A percentile compares a stretch with the other conserved stretches of the same genome.
Evolutionary conservation across 2,888 invertebrate genomes (phyloP).

Genomic region (Latrodectus hesperus): DNA sequence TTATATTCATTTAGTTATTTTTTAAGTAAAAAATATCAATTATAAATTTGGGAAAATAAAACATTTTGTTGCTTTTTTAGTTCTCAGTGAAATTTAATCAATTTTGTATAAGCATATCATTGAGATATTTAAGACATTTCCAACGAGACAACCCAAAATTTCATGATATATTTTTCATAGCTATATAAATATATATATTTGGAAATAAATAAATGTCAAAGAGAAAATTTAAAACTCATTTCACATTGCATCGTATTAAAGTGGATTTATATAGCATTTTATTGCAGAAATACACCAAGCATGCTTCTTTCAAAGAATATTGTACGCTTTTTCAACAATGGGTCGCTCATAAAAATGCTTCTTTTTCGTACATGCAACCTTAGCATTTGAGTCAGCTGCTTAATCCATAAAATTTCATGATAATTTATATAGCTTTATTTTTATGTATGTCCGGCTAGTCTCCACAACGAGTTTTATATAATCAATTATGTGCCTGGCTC

Average conservation of each 20-base stretch:
- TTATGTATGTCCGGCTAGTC: constrained; percentile 25
- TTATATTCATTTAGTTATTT: too few species aligned
- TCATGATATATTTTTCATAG: too few species aligned
- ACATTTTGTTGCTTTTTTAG: too few species aligned
- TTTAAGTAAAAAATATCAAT: too few species aligned
- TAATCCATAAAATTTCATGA: constrained; percentile 38
- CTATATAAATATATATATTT: constrained; percentile 2
- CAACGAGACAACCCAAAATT: too few species aligned
- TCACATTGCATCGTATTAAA: constrained; percentile 24
- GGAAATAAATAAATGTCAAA: constrained; percentile 21
- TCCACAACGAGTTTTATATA: too few species aligned
- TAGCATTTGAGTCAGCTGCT: constrained; percentile 41
- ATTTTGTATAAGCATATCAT: too few species aligned
- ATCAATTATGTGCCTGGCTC: too few species aligned
- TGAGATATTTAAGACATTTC: too few species aligned
- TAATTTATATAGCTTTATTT: constrained; percentile 52
- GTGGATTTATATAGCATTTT: constrained; percentile 14
- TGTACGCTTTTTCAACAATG: constrained; percentile 16
- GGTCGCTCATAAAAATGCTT: constrained; percentile 35
- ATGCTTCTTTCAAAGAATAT: constrained; percentile 18
- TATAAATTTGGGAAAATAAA: too few species aligned
- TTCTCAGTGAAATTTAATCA: too few species aligned
- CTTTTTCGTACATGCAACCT: constrained; percentile 21
- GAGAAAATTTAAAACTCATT: constrained; percentile 19
- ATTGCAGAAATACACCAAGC: constrained; percentile 16